phyloP scores from a whole-genome alignment of 2,888 invertebrate species.

The Pyrocoelia pectoralis region DNA sequence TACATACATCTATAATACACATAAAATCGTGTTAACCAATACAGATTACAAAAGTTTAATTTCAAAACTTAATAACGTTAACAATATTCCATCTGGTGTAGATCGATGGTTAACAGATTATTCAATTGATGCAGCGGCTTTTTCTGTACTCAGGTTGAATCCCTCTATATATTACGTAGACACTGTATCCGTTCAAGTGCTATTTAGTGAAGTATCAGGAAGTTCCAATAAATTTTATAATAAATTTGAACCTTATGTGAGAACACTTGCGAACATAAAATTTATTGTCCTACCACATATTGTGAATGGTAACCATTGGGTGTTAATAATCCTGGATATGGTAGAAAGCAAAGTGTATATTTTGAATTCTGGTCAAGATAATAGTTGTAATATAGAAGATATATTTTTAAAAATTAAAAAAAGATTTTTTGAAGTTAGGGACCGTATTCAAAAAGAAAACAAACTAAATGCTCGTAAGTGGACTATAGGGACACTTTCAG shows the following conservation, averaged over 20 bases:
- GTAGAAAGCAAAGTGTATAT: not conserved
- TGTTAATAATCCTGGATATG: not conserved
- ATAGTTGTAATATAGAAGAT: not conserved
- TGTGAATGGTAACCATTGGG: constrained; percentile 2
- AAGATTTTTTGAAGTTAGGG: not conserved
- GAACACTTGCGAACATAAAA: not conserved
- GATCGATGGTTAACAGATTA: not conserved
- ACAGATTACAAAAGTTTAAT: too few species aligned
- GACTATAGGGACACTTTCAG: not conserved
- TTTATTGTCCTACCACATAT: too few species aligned
- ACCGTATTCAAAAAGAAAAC: not conserved
- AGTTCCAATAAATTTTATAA: not conserved
- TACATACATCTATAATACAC: not conserved
- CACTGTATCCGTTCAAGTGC: not conserved
- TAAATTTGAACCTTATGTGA: constrained; percentile 3
- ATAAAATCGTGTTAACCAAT: not conserved
- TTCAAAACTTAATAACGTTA: not conserved
- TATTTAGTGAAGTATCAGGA: not conserved
- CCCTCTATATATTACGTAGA: not conserved
- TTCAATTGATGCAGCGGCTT: not conserved
- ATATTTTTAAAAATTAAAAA: not conserved
- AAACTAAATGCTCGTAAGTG: constrained; percentile 9
- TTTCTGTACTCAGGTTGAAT: not conserved
- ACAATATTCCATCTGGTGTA: not conserved
- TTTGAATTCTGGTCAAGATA: not conserved